Evolutionary conservation across 1,140 invertebrate genomes (phyloP).

Genomic region (Atta cephalotes): DNA sequence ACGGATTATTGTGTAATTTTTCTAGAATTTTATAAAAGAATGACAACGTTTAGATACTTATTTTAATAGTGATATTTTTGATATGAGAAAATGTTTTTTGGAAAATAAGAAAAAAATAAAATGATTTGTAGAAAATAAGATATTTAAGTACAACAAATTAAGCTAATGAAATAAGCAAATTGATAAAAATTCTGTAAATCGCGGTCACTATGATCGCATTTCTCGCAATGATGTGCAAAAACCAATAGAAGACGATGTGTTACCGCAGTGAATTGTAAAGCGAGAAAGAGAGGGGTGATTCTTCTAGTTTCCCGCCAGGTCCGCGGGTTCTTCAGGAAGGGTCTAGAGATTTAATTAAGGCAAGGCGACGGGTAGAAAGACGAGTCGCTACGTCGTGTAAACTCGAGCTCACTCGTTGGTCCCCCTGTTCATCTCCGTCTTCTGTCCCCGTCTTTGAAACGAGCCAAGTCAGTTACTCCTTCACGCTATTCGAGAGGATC

Average conservation of each 20-base stretch:
- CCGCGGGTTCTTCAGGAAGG: slow-evolving; percentile 72
- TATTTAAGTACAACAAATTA: not conserved
- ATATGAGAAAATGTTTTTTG: not conserved
- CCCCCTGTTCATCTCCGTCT: slow-evolving; percentile 31
- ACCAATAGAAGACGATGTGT: slow-evolving; percentile 59
- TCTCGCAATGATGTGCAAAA: not conserved
- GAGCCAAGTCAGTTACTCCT: slow-evolving; percentile 66
- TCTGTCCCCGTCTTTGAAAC: slow-evolving; percentile 65
- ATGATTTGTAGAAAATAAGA: not conserved
- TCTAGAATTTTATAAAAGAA: not conserved
- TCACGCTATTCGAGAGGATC: slow-evolving; percentile 66
- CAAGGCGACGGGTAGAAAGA: slow-evolving; percentile 75
- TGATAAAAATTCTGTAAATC: not conserved
- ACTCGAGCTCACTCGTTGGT: slow-evolving; percentile 68
- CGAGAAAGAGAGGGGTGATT: slow-evolving; percentile 43
- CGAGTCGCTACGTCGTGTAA: slow-evolving; percentile 75
- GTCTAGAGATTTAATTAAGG: slow-evolving; percentile 80
- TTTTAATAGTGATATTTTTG: not conserved
- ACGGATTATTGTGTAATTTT: not conserved
- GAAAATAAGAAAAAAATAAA: not conserved
- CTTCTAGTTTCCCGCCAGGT: slow-evolving; percentile 64
- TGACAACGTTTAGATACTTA: not conserved
- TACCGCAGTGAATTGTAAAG: slow-evolving; percentile 62
- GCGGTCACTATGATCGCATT: slow-evolving; percentile 1
- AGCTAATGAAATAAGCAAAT: not conserved